phyloP scores from a whole-genome alignment of 2,797 vertebrate species.

The Cuniculus paca region DNA sequence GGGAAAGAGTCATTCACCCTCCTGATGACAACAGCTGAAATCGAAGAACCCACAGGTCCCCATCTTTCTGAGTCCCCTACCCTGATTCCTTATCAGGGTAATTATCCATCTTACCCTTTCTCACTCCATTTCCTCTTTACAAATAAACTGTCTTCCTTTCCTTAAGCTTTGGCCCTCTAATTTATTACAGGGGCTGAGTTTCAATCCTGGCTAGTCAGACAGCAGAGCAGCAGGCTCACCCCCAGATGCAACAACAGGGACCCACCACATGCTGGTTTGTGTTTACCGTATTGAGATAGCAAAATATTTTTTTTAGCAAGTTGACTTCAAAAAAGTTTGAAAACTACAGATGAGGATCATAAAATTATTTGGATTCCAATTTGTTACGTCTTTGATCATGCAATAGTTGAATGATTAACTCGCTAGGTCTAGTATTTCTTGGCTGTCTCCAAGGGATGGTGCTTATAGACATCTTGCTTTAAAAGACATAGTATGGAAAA shows the following conservation, averaged over 20 bases:
- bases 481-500: background rate
- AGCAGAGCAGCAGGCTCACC: background rate
- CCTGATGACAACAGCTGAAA: background rate
- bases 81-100: background rate
- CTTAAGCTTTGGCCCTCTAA: background rate
- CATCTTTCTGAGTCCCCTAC: background rate
- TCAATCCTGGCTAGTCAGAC: background rate
- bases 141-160: background rate
- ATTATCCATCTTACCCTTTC: background rate
- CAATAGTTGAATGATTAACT: background rate
- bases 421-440: background rate
- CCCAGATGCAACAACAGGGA: background rate
- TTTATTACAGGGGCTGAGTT: background rate
- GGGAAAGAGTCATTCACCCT: background rate
- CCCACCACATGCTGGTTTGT: background rate
- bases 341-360: slow-evolving; percentile 14
- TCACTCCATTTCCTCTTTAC: background rate
- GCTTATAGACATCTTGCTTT: background rate
- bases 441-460: background rate
- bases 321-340: slow-evolving; percentile 32
- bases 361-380: slow-evolving; percentile 31
- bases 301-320: background rate
- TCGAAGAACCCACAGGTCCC: background rate
- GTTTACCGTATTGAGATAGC: background rate
- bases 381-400: background rate